Evolutionary conservation across 2,113 vertebrate genomes (phyloP).

Genomic region (Chlorocebus sabaeus): DNA sequence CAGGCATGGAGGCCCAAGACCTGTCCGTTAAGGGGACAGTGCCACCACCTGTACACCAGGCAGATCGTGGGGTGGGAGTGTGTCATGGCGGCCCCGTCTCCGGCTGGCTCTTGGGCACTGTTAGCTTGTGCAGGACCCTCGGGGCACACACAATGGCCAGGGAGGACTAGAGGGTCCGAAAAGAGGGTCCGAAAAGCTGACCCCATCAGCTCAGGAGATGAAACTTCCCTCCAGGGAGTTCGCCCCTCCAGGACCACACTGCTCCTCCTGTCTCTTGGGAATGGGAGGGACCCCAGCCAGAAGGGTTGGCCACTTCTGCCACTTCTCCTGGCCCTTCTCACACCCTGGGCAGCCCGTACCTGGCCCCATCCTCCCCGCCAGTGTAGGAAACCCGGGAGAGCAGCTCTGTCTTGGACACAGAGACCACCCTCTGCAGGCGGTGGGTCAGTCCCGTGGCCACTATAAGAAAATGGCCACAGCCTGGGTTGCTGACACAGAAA

Average conservation of each 20-base stretch:
- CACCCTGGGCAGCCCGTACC: neutral
- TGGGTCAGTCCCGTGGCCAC: neutral
- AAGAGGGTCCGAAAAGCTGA: neutral
- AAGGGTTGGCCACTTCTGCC: neutral
- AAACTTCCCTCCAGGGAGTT: neutral
- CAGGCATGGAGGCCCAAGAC: neutral
- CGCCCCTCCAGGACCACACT: accelerated
- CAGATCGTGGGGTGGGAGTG: accelerated
- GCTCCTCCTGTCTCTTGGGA: neutral
- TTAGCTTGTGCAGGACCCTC: no score
- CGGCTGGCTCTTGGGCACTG: neutral
- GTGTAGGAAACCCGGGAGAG: neutral
- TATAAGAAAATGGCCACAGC: accelerated
- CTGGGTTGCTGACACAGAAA: accelerated
- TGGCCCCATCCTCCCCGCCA: accelerated
- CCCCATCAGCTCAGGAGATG: no score
- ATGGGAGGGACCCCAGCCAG: neutral
- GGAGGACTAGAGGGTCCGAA: accelerated
- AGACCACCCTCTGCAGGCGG: no score
- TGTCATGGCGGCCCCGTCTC: accelerated
- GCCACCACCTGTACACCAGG: neutral
- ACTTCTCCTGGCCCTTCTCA: neutral
- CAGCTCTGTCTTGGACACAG: no score
- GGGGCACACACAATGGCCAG: neutral
- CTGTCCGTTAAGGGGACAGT: neutral